Evolutionary conservation across 2,888 invertebrate species (phyloP).

Genomic region (Dione juno): DNA sequence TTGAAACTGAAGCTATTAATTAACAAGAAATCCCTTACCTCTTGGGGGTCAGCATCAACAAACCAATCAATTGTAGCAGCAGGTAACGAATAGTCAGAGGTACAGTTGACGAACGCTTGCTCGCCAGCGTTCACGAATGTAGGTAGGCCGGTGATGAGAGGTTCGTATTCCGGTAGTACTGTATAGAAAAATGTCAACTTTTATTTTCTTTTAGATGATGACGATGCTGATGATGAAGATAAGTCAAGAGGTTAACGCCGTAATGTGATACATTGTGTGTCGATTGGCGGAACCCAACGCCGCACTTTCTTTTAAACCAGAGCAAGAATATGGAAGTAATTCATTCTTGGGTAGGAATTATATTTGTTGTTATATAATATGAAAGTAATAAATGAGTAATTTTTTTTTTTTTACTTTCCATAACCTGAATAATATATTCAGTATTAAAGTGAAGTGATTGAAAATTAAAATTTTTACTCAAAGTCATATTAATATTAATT

Average conservation of each 20-base stretch:
- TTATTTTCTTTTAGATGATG: too few relatives aligned
- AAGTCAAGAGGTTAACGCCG: too few relatives aligned
- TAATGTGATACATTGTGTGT: too few relatives aligned
- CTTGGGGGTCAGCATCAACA: slow-evolving; percentile 73
- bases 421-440: too few relatives aligned
- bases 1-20: not conserved
- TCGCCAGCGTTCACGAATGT: slow-evolving; percentile 73
- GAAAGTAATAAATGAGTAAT: not conserved
- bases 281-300: too few relatives aligned
- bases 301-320: too few relatives aligned
- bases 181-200: slow-evolving; percentile 31
- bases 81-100: slow-evolving; percentile 76
- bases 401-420: not conserved
- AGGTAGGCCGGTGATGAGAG: slow-evolving; percentile 74
- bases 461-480: not conserved
- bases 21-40: slow-evolving; percentile 55
- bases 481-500: too few relatives aligned
- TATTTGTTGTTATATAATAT: not conserved
- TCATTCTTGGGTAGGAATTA: not conserved
- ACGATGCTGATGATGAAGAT: too few relatives aligned
- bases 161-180: slow-evolving; percentile 78
- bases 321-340: too few relatives aligned
- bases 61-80: slow-evolving; percentile 77
- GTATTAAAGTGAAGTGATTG: too few relatives aligned
- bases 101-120: slow-evolving; percentile 75